Base-by-base conservation (phyloP, 2,113 vertebrate species). In the Apodemus speciosus region DNA sequence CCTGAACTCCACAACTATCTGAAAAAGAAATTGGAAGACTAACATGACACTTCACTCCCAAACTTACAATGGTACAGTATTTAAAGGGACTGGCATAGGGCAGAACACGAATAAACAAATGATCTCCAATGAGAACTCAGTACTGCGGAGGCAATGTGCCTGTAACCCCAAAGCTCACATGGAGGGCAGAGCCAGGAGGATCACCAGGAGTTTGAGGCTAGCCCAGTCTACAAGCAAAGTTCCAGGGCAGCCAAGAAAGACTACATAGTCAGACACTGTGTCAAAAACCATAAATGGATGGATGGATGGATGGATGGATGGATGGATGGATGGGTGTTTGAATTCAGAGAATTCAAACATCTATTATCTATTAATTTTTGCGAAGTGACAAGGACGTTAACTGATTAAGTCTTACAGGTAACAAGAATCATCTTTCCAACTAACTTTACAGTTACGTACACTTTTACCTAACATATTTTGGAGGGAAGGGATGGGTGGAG, bases 1-100 rank as follows among this genome's bases (percentile, higher is more conserved):
- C 27, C n/a, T 58, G 49, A 90, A 84, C 83, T 94, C 38, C 62
- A 94, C 84, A 94, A 85, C 64, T 66, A 85, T 85, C 72, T 72
- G 85, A 40, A 75, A 87, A 95, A 85, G 10, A 89, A 89, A 51
- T 1, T 93, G 53, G 40, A 94, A 84, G 64, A 79, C 62, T 62
- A 56, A 35, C 23, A 76, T 23, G n/a, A 38, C 68, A n/a, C 68
- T 38, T 51, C 53, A 79, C 20, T 79, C 18, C 76, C 76, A 56
- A 23, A 56, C 51, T 79, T 53, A 51, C 32, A n/a, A 7, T 6
- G 35, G 9, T 56, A 6, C 51, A 56, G 32, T 46, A 76, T 23
- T 79, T 35, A 79, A 23, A 79, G 20, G 75, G 7, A 6, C 49
- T 32, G 43, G 32, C 32, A 23, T 53, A 79, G n/a, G 49, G 49